Evolutionary conservation across 2,797 vertebrate genomes (phyloP).

Genomic region (Hyperoplus immaculatus): DNA sequence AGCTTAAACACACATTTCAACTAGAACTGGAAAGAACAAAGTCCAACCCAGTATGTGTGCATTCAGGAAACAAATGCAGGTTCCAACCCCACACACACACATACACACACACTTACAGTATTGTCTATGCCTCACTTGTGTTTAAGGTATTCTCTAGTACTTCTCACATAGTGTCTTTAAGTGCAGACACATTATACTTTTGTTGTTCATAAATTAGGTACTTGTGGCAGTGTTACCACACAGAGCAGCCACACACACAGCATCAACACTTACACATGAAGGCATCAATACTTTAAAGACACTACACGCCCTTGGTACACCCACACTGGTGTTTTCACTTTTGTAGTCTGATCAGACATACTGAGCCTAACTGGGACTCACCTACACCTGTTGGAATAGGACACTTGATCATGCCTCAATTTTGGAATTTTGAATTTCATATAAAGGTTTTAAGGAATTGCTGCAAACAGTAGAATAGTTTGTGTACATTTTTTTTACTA

Average conservation of each 20-base stretch:
- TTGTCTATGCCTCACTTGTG: background rate
- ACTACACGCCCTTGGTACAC: background rate
- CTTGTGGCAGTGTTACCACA: no score
- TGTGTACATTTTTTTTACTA: no score
- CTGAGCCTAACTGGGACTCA: background rate
- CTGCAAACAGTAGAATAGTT: background rate
- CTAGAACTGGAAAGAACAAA: conserved; percentile 72
- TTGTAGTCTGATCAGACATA: no score
- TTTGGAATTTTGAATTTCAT: background rate
- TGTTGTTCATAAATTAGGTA: no score
- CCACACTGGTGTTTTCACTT: background rate
- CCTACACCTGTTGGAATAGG: background rate
- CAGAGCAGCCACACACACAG: no score
- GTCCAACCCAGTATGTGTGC: conserved; percentile 52
- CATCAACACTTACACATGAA: background rate
- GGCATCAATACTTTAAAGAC: background rate
- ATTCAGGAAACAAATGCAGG: conserved; percentile 57
- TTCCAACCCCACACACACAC: conserved; percentile 33
- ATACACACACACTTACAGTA: background rate
- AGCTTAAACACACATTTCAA: conserved; percentile 72
- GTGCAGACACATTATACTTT: no score
- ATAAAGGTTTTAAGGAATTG: background rate
- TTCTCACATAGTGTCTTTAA: no score
- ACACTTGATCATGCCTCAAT: background rate
- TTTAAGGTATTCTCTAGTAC: background rate